Evolutionary conservation across 2,888 invertebrate species (phyloP), one percentile per base, ranked within the genome.

Genomic region (Sesamia inferens): DNA sequence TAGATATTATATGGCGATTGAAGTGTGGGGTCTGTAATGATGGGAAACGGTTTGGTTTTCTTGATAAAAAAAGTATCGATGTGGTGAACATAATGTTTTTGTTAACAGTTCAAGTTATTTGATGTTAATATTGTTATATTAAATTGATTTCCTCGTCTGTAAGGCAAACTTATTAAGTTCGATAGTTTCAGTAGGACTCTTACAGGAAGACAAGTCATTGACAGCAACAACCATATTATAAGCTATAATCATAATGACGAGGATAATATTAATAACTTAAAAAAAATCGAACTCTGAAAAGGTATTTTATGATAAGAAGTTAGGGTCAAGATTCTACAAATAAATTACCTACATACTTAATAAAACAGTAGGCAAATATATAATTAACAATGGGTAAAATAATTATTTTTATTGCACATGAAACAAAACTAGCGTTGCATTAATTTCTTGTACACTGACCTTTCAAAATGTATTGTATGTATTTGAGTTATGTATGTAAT

Each of bases 391-490:
- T 74, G 67, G 51, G 8, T 47, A 74, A 74, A 62, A 55, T 67
- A 65, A 39, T 54, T 62, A 61, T 71, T 85, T 84, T 82, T 81
- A 82, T 81, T 74, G 51, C 47, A 14, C 65, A 68, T 70, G 54
- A 44, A 63, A 51, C 68, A 76, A 78, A 63, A 68, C 81, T 86
- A 83, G 65, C 61, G 44, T n/a, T 71, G 86, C 84, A 88, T 89
- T 88, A 81, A 87, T 90, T 87, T 87, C 87, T 82, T 79, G 93
- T 91, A 89, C 93, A 88, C 85, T 84, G 93, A 87, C 90, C 93
- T 84, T 85, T 82, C 74, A 75, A 89, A 90, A 89, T 91, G 81
- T 87, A 82, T 90, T 89, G n/a, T n/a, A n/a, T n/a, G n/a, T n/a
- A n/a, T n/a, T n/a, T n/a, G n/a, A n/a, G n/a, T n/a, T n/a, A n/a